phyloP scores from a whole-genome alignment of 1,140 invertebrate species.

The Frieseomelitta varia region DNA sequence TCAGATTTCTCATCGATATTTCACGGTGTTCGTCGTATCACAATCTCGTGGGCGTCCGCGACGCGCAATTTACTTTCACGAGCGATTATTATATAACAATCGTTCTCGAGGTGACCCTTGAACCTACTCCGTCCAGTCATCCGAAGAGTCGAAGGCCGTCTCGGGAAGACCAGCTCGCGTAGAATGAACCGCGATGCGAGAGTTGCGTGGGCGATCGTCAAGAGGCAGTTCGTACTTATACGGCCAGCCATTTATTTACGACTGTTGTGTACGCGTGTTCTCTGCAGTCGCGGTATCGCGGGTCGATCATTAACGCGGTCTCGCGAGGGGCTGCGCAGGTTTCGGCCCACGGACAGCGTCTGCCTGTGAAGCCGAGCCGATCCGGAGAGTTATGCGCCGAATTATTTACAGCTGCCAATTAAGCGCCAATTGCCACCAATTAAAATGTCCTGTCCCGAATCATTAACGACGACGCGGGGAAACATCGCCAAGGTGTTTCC shows the following conservation, averaged over 20 bases:
- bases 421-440: slow-evolving; percentile 60
- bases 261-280: slow-evolving; percentile 55
- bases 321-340: slow-evolving; percentile 17
- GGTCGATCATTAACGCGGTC: slow-evolving; percentile 62
- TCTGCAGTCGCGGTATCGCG: slow-evolving; percentile 49
- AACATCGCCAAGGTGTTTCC: slow-evolving; percentile 15
- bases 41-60: neutral
- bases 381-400: slow-evolving; percentile 28
- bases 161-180: neutral
- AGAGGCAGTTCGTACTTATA: slow-evolving; percentile 59
- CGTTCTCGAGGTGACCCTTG: slow-evolving; percentile 46
- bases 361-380: slow-evolving; percentile 14
- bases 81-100: slow-evolving; percentile 35
- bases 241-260: slow-evolving; percentile 67
- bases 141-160: slow-evolving; percentile 53
- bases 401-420: slow-evolving; percentile 61
- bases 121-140: slow-evolving; percentile 38
- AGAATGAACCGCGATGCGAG: slow-evolving; percentile 43
- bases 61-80: slow-evolving; percentile 29
- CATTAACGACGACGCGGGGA: neutral
- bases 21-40: neutral
- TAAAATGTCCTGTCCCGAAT: slow-evolving; percentile 37
- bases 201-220: slow-evolving; percentile 59
- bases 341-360: slow-evolving; percentile 48
- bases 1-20: neutral